Base-by-base conservation (phyloP, 2,888 invertebrate genomes). In the Nomada ferruginata region DNA sequence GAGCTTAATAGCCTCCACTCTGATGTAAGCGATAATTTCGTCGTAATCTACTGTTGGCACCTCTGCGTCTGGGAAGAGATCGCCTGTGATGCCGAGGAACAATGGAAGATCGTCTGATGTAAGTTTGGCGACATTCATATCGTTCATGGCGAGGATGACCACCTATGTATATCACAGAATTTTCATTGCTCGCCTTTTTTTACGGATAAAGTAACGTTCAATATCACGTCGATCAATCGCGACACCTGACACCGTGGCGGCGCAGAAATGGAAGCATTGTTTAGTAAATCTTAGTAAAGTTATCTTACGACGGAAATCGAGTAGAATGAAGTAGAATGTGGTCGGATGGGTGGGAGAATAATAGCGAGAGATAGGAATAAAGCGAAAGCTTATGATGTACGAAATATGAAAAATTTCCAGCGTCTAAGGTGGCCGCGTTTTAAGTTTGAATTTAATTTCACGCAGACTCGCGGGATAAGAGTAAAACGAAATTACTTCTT, bases 121-220 rank as follows among this genome's bases (percentile, higher is more conserved):
- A 78, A 98, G 94, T 63, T 97, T 96, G 0, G 98, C 97, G 60
- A 97, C 95, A 93, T 98, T 98, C 98, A 98, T 98, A 92, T 98
- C 98, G 57, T 97, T 96, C 97, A 98, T 98, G 0, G 98, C 98
- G 76, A 98, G 94, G 85, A 97, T 95, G 76, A 96, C 94, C 90
- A 96, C 95, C 96, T 96, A 91, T 2, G 63, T 9, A 90, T 2
- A 69, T 18, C 20, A 66, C 60, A 79, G 23, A 44, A 42, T 36
- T 63, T 63, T 44, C 57, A 47, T 72, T 47, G 53, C 53, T 64
- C 23, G 13, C 2, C 18, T 53, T 20, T 20, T 69, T 81, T 50
- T 44, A 81, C 11, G 13, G 53, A 60, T 70, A 26, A 13, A n/a
- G 44, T 36, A 57, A 42, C 23, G 53, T 44, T 29, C 26, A 50